These are phyloP conservation scores for Hemiscyllium ocellatum DNA, from an alignment of 2,113 vertebrate species.

Conservation along the genomic window DNA sequence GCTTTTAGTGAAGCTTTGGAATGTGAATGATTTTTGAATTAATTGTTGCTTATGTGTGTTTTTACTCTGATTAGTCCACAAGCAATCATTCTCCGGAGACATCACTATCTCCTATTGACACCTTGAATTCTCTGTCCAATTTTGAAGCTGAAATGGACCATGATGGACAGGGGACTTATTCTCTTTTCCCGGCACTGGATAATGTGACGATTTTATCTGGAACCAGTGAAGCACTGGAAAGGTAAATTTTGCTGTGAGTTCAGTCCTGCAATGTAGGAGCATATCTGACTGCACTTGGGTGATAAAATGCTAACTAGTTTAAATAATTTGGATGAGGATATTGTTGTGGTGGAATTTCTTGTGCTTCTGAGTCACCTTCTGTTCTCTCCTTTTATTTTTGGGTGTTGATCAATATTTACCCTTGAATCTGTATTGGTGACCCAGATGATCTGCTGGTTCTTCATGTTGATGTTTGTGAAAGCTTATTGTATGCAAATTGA, in stretches of 20 bases:
- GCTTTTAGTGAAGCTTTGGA: background rate
- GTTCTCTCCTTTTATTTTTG: background rate
- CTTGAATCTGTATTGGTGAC: background rate
- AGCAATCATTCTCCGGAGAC: slow-evolving; percentile 42
- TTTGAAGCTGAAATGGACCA: slow-evolving; percentile 70
- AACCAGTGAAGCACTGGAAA: slow-evolving; percentile 58
- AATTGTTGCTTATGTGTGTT: background rate
- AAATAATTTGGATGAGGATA: no score
- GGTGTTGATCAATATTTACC: background rate
- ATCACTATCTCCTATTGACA: slow-evolving; percentile 53
- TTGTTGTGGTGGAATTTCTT: background rate
- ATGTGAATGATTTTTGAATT: background rate
- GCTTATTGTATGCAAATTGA: background rate
- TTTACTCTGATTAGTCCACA: slow-evolving; percentile 36
- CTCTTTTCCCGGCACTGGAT: slow-evolving; percentile 66
- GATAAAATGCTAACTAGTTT: background rate
- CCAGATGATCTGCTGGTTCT: background rate
- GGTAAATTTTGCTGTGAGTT: slow-evolving; percentile 45
- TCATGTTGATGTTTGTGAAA: background rate
- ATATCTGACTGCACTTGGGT: background rate
- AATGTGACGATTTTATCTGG: slow-evolving; percentile 61
- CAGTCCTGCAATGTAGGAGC: background rate
- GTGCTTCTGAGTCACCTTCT: background rate
- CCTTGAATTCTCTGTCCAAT: slow-evolving; percentile 55
- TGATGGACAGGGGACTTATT: slow-evolving; percentile 64